Percentiles rank a stretch among this genome's conserved stretches.
These are phyloP conservation scores for Lordiphosa mommai DNA, from an alignment of 1,140 invertebrate species.

Conservation along the genomic window DNA sequence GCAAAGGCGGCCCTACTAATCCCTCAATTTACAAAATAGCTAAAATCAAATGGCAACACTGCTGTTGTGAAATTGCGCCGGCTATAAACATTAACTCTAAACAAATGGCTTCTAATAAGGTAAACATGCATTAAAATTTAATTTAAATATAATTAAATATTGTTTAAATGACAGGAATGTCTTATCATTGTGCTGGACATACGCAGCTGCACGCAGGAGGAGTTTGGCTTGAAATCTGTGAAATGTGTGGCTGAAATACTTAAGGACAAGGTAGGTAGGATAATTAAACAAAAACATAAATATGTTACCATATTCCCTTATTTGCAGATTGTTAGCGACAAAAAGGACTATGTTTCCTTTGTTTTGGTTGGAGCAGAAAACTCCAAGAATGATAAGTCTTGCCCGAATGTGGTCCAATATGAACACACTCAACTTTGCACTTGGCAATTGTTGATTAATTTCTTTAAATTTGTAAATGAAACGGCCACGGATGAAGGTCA, in stretches of 20 bases:
- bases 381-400: not conserved
- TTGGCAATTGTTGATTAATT: slow-evolving; percentile 50
- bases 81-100: not conserved
- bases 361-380: slow-evolving; percentile 57
- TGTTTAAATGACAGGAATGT: slow-evolving; percentile 29
- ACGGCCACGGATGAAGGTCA: slow-evolving; percentile 39
- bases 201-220: slow-evolving; percentile 41
- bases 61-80: slow-evolving; percentile 60
- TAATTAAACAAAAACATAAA: no score
- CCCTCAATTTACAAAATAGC: no score
- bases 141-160: not conserved
- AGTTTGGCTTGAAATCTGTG: slow-evolving; percentile 57
- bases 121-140: not conserved
- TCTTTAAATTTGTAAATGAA: slow-evolving; percentile 58
- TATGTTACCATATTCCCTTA: no score
- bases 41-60: not conserved
- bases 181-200: slow-evolving; percentile 59
- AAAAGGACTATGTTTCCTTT: slow-evolving; percentile 65
- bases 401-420: slow-evolving; percentile 44
- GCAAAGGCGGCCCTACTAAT: no score
- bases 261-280: slow-evolving; percentile 60
- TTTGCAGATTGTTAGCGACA: slow-evolving; percentile 55
- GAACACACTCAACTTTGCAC: slow-evolving; percentile 22
- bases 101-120: slow-evolving; percentile 59
- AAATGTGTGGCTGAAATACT: slow-evolving; percentile 56